Evolutionary conservation across 2,888 invertebrate species (phyloP).

Genomic region (Oithona nana): DNA sequence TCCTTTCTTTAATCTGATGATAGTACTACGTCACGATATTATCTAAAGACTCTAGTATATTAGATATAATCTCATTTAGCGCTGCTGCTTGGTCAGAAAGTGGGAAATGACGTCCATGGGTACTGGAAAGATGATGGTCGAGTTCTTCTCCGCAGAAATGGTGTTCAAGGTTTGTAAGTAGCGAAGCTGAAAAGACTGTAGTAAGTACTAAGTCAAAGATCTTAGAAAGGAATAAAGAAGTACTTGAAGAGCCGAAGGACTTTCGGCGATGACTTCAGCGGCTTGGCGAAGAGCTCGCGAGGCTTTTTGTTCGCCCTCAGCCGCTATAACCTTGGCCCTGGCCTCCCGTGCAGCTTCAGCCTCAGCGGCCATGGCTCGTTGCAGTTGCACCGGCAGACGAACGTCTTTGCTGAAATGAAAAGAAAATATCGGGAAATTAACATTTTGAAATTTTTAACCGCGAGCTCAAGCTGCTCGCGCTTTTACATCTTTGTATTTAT

Average conservation of each 20-base stretch:
- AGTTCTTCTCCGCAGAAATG: neutral
- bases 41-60: too few relatives aligned
- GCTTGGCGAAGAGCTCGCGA: conserved; percentile 49
- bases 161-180: neutral
- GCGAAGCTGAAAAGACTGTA: neutral
- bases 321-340: conserved; percentile 36
- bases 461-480: too few relatives aligned
- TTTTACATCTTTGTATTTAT: too few relatives aligned
- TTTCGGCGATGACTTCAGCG: conserved; percentile 59
- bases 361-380: conserved; percentile 3
- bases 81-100: too few relatives aligned
- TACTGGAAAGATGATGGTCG: neutral
- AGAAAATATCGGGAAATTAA: neutral
- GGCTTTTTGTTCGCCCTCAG: conserved; percentile 52
- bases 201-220: too few relatives aligned
- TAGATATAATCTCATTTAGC: too few relatives aligned
- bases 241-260: conserved; percentile 57
- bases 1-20: too few relatives aligned
- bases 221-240: too few relatives aligned
- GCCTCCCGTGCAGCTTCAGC: neutral
- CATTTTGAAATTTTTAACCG: neutral
- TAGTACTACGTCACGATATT: too few relatives aligned
- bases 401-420: conserved; percentile 4
- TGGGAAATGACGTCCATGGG: neutral
- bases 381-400: conserved; percentile 4